A percentile compares a stretch with the other conserved stretches of the same genome.
These are phyloP conservation scores for Thripadectes ignobilis DNA, from an alignment of 2,797 vertebrate genomes.

Conservation along the genomic window DNA sequence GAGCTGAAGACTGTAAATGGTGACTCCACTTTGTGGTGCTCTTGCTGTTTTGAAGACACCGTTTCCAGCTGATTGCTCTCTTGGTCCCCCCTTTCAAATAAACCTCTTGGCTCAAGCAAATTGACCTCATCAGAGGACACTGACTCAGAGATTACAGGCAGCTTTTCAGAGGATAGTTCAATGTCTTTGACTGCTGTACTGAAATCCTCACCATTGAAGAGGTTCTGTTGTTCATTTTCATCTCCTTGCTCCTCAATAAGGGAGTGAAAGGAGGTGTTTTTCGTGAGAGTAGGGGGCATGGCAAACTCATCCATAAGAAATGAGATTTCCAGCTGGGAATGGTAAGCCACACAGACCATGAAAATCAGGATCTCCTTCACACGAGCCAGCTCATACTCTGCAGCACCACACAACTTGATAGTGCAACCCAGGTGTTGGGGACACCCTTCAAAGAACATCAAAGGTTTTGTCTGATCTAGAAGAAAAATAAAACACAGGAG, in stretches of 20 bases:
- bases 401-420: constrained; percentile 92
- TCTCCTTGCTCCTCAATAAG: constrained; percentile 84
- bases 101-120: constrained; percentile 57
- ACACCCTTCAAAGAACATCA: constrained; percentile 99
- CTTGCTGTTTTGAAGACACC: constrained; percentile 47
- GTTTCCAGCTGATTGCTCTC: constrained; percentile 38
- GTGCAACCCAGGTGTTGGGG: constrained; percentile 92
- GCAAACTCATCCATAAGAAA: constrained; percentile 99
- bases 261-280: constrained; percentile 86
- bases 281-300: constrained; percentile 91
- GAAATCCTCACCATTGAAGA: constrained; percentile 66
- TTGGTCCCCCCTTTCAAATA: constrained; percentile 70
- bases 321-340: constrained; percentile 98
- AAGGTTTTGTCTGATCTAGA: constrained; percentile 89
- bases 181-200: constrained; percentile 67
- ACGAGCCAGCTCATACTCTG: constrained; percentile 91
- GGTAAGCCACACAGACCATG: constrained; percentile 97
- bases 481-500: not conserved
- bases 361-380: constrained; percentile 97
- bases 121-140: constrained; percentile 63
- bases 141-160: constrained; percentile 66
- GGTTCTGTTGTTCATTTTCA: constrained; percentile 59
- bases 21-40: constrained; percentile 61
- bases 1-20: constrained; percentile 59
- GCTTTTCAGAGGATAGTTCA: constrained; percentile 68